These are phyloP conservation scores for Aegotheles bennettii DNA, from an alignment of 2,113 vertebrate genomes.

Conservation along the genomic window DNA sequence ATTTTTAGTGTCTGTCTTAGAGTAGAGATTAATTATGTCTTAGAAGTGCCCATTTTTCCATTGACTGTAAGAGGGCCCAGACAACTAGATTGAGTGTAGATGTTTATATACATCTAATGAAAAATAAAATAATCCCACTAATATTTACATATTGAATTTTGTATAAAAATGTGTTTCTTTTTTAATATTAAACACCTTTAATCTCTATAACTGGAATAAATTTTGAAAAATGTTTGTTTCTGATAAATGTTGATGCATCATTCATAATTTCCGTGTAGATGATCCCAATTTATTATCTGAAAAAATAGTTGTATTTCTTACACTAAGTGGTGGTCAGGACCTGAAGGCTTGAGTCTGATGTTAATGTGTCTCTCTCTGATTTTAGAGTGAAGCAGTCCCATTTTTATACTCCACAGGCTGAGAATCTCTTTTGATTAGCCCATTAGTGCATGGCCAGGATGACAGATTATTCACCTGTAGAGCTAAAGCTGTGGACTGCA, in stretches of 20 bases:
- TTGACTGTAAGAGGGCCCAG: background rate
- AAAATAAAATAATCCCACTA: background rate
- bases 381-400: background rate
- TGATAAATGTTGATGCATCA: background rate
- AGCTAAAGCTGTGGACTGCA: background rate
- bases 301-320: background rate
- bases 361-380: background rate
- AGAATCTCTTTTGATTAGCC: background rate
- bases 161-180: background rate
- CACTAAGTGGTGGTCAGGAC: accelerated
- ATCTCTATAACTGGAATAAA: background rate
- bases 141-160: background rate
- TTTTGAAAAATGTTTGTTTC: background rate
- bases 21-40: background rate
- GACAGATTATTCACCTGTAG: conserved; percentile 14
- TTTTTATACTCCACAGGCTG: background rate
- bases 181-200: background rate
- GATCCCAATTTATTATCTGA: too few species aligned
- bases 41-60: background rate
- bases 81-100: background rate
- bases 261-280: background rate
- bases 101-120: background rate
- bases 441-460: background rate
- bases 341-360: accelerated
- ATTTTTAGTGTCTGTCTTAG: background rate